Conservation (phyloP, 2,888 invertebrate genomes). For the Synergus itoensis region DNA sequence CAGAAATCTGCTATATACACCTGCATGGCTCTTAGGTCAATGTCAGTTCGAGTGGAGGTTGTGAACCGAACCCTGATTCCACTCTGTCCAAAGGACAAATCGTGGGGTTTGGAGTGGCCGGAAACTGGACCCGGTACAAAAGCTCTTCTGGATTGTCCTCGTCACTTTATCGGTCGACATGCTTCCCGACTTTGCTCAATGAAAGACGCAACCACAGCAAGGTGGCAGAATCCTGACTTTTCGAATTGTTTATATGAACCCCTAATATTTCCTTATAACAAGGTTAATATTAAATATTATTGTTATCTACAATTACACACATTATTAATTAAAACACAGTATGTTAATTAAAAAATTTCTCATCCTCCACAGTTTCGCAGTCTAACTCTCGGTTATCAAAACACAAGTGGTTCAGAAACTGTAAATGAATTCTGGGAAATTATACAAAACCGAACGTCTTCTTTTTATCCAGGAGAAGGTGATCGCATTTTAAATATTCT, state of each 20-base stretch:
- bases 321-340: too few relatives aligned
- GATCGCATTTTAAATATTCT: slow-evolving; percentile 82
- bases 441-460: slow-evolving; percentile 78
- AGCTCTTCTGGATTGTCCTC: slow-evolving; percentile 83
- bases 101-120: slow-evolving; percentile 83
- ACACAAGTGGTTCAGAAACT: slow-evolving; percentile 81
- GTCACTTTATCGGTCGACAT: slow-evolving; percentile 66
- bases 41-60: slow-evolving; percentile 84
- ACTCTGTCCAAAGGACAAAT: slow-evolving; percentile 81
- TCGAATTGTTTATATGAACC: slow-evolving; percentile 85
- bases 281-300: slow-evolving; percentile 77
- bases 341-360: background rate
- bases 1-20: slow-evolving; percentile 89
- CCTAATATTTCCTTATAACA: slow-evolving; percentile 82
- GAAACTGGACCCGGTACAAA: slow-evolving; percentile 87
- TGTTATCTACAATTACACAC: background rate
- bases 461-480: slow-evolving; percentile 84
- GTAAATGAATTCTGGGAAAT: slow-evolving; percentile 81
- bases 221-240: slow-evolving; percentile 89
- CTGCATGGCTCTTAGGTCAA: slow-evolving; percentile 84
- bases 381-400: slow-evolving; percentile 83
- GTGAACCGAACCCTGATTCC: slow-evolving; percentile 81
- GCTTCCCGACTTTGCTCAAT: slow-evolving; percentile 80
- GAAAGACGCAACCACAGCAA: slow-evolving; percentile 82
- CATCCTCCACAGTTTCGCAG: slow-evolving; percentile 78